These are phyloP conservation scores for Phania funesta DNA, from an alignment of 2,888 invertebrate genomes.

Conservation along the genomic window DNA sequence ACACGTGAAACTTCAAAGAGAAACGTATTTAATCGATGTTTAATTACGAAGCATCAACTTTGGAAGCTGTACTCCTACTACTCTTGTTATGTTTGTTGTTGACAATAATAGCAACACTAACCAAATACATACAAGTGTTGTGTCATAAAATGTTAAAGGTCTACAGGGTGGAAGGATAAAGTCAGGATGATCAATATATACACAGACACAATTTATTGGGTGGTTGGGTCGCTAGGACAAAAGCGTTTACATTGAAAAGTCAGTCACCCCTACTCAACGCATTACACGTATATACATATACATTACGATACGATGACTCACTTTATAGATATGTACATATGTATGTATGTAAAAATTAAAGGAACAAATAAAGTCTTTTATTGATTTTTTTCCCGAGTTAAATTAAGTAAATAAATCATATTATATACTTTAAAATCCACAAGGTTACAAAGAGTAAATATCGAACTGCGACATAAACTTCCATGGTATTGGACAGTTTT, in stretches of 20 bases:
- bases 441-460: background rate
- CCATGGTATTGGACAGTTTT: background rate
- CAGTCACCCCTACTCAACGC: conserved; percentile 59
- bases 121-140: background rate
- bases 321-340: too few species aligned
- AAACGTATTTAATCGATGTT: background rate
- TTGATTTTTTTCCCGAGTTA: conserved; percentile 57
- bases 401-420: conserved; percentile 33
- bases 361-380: conserved; percentile 48
- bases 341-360: conserved; percentile 33
- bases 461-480: background rate
- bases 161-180: background rate
- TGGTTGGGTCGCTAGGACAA: conserved; percentile 17
- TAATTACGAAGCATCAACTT: background rate
- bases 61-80: conserved; percentile 49
- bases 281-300: background rate
- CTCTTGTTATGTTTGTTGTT: background rate
- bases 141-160: conserved; percentile 15
- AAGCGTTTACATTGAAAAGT: conserved; percentile 47
- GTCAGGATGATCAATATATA: background rate
- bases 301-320: conserved; percentile 62
- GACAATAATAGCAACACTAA: conserved; percentile 19
- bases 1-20: background rate
- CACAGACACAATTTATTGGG: background rate
- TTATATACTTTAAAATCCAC: background rate